Base-by-base conservation (phyloP, 2,888 invertebrate species). In the Sialis lutaria region DNA sequence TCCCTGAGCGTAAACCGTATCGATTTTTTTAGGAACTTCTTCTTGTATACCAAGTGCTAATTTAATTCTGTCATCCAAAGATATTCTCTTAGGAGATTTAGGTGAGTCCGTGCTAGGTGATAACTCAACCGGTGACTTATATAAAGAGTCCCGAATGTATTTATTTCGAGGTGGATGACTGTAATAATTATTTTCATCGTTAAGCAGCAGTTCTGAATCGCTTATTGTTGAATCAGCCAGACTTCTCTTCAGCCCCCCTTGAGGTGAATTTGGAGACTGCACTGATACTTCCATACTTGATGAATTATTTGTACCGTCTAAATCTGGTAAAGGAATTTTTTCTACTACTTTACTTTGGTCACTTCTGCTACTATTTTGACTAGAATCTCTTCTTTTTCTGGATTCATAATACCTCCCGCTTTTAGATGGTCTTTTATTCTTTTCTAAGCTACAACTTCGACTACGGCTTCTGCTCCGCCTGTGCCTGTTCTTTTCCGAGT, bases 21-120 rank as follows among this genome's bases (percentile, higher is more conserved):
- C 49, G 7, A 46, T 50, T 33, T 31, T 33, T 45, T 49, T 48
- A 10, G 56, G 56, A 5, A 42, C 9, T 44, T 59, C 58, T 48
- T 69, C 68, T 47, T 68, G 67, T 39, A 72, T 65, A 6, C 76
- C 77, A 53, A 77, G 60, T 51, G 75, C 76, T 48, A 73, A 63
- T 56, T 72, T 74, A 49, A 77, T 66, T 56, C 77, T 62, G 52
- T 75, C 75, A 50, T 77, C 77, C 6, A 77, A 62, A 1, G 77
- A 73, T 9, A 73, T 59, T 46, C 76, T 62, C 57, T 72, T 74
- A 0, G 75, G 75, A 1, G 75, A 74, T 39, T 55, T 56, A 6
- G 59, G 49, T 3, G 50, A 48, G 33, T 10, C 30, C 5, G 12
- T n/a, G 6, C 33, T 22, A 9, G 45, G 6, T 4, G 42, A 32